A percentile compares a stretch with the other conserved stretches of the same genome.
These are phyloP conservation scores for Manduca sexta DNA, from an alignment of 1,140 invertebrate genomes.

Conservation along the genomic window DNA sequence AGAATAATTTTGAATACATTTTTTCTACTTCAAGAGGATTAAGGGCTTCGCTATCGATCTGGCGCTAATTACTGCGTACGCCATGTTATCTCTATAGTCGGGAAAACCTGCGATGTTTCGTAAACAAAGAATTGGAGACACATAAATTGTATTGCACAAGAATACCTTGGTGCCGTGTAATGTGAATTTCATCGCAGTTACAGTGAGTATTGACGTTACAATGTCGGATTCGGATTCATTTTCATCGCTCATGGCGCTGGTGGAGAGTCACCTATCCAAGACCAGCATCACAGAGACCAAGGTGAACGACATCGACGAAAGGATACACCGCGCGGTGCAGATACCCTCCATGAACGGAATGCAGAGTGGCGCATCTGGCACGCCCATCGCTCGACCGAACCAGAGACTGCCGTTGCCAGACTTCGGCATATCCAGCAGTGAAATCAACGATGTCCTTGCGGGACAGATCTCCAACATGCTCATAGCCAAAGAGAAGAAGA, in stretches of 20 bases:
- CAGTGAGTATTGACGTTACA: slow-evolving; percentile 6
- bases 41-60: too few relatives aligned
- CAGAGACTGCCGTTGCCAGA: slow-evolving; percentile 29
- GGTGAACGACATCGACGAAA: too few relatives aligned
- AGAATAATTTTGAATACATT: too few relatives aligned
- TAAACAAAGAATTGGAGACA: slow-evolving; percentile 3
- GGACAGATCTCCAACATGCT: slow-evolving; percentile 53
- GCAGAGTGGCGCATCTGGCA: slow-evolving; percentile 19
- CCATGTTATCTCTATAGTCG: too few relatives aligned
- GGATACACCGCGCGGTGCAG: neutral
- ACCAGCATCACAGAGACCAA: too few relatives aligned
- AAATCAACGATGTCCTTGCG: slow-evolving; percentile 40
- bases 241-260: slow-evolving; percentile 43
- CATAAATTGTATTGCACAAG: too few relatives aligned
- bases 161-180: too few relatives aligned
- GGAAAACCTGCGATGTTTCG: neutral
- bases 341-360: slow-evolving; percentile 1
- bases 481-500: slow-evolving; percentile 42
- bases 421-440: slow-evolving; percentile 29
- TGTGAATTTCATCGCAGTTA: too few relatives aligned
- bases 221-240: slow-evolving; percentile 36
- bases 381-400: slow-evolving; percentile 10
- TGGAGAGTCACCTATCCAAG: slow-evolving; percentile 52
- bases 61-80: too few relatives aligned
- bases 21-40: too few relatives aligned